Evolutionary conservation across 2,113 vertebrate genomes (phyloP).

Genomic region (Turnix velox): DNA sequence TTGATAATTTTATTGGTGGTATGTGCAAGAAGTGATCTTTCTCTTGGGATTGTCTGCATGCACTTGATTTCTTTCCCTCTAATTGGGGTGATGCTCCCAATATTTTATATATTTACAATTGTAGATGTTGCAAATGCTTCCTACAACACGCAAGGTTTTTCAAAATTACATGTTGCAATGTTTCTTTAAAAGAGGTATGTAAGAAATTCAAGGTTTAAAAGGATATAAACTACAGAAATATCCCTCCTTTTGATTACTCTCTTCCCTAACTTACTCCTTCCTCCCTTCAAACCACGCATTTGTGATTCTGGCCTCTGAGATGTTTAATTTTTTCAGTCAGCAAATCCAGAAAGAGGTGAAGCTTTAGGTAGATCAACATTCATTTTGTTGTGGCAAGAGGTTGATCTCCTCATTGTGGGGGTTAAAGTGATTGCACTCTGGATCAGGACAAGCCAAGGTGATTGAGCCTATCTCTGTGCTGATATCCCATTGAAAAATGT

Average conservation of each 20-base stretch:
- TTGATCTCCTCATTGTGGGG: background rate
- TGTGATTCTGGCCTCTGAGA: background rate
- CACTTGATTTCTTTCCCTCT: background rate
- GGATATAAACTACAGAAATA: background rate
- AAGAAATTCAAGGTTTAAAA: background rate
- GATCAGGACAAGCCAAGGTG: background rate
- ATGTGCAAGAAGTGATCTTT: background rate
- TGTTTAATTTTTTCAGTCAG: background rate
- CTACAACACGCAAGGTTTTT: background rate
- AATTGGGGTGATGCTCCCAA: background rate
- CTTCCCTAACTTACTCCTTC: background rate
- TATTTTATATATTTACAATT: background rate
- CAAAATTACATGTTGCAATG: background rate
- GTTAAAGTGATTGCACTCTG: background rate
- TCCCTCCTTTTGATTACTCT: background rate
- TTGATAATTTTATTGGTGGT: background rate
- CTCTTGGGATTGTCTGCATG: background rate
- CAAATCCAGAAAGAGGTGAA: rapidly evolving
- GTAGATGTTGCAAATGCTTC: background rate
- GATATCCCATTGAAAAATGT: background rate
- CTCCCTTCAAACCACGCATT: background rate
- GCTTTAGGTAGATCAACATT: background rate
- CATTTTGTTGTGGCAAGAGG: background rate
- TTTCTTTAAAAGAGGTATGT: background rate
- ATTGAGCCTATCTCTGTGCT: background rate